A percentile compares a stretch with the other conserved stretches of the same genome.
These are phyloP conservation scores for Delphinus delphis DNA, from an alignment of 2,113 vertebrate species.

Conservation along the genomic window DNA sequence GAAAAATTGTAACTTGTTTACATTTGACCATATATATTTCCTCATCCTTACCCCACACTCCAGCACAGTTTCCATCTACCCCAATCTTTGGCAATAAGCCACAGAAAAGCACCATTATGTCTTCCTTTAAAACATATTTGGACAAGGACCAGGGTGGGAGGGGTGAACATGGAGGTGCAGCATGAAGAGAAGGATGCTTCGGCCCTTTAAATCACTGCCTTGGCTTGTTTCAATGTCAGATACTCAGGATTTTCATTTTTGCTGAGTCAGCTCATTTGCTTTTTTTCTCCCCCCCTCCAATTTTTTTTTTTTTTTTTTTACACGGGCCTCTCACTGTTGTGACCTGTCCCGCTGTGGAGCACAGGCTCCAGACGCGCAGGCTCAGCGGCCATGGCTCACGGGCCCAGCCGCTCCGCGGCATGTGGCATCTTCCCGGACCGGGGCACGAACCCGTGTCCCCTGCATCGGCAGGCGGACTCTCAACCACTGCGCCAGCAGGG, in stretches of 20 bases:
- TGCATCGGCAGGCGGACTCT: too few relatives aligned
- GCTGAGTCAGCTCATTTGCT: background rate
- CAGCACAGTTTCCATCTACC: background rate
- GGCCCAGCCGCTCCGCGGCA: too few relatives aligned
- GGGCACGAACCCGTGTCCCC: too few relatives aligned
- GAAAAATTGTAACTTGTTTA: background rate
- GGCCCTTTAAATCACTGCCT: background rate
- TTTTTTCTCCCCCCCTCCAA: accelerated
- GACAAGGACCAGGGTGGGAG: too few relatives aligned
- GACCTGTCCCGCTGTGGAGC: too few relatives aligned
- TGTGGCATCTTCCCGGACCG: too few relatives aligned
- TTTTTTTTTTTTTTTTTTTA: too few relatives aligned
- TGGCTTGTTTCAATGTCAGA: background rate
- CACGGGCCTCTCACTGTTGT: too few relatives aligned
- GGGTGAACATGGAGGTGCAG: accelerated
- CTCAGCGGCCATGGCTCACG: too few relatives aligned
- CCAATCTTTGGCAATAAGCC: background rate
- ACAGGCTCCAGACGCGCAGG: too few relatives aligned
- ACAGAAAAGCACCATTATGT: background rate
- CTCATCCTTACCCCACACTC: background rate
- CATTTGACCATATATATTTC: background rate
- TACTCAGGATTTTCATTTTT: background rate
- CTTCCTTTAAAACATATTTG: background rate
- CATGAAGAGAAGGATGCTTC: accelerated
- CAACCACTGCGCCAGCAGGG: too few relatives aligned